Percentiles rank a stretch among this genome's conserved stretches.
Evolutionary conservation across 1,140 invertebrate species (phyloP).

Genomic region (Zaprionus africanus): DNA sequence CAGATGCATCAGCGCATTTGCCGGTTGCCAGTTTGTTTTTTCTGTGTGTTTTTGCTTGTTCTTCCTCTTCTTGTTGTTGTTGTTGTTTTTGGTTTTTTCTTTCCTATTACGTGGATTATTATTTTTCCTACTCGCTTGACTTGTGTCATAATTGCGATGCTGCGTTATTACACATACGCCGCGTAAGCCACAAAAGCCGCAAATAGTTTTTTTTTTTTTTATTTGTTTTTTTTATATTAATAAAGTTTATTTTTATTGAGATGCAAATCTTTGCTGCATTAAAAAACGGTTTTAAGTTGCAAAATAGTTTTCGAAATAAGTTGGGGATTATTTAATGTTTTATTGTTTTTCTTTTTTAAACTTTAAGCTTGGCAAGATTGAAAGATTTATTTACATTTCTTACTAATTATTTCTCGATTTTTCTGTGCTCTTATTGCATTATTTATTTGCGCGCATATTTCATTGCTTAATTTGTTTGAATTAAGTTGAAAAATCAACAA

Average conservation of each 20-base stretch:
- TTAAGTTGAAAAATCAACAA: neutral
- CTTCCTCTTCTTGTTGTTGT: neutral
- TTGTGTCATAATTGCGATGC: slow-evolving; percentile 47
- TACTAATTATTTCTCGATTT: neutral
- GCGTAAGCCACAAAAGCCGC: slow-evolving; percentile 41
- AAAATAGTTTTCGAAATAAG: neutral
- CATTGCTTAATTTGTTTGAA: neutral
- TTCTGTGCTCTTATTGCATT: neutral
- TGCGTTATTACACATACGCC: slow-evolving; percentile 68
- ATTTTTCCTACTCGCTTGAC: slow-evolving; percentile 22
- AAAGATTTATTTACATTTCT: neutral
- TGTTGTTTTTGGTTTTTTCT: neutral
- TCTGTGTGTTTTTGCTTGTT: neutral
- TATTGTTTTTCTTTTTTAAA: neutral
- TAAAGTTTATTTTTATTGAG: neutral
- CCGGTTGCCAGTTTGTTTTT: slow-evolving; percentile 26
- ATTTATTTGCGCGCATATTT: neutral
- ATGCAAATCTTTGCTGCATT: neutral
- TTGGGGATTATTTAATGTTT: neutral
- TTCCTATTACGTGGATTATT: slow-evolving; percentile 22
- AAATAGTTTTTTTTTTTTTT: slow-evolving; percentile 20
- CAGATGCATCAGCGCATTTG: slow-evolving; percentile 30
- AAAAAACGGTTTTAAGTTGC: neutral
- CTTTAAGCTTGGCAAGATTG: neutral
- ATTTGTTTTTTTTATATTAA: neutral